These are phyloP conservation scores for Cyclophora albipunctata DNA, from an alignment of 2,888 invertebrate species.

Conservation along the genomic window DNA sequence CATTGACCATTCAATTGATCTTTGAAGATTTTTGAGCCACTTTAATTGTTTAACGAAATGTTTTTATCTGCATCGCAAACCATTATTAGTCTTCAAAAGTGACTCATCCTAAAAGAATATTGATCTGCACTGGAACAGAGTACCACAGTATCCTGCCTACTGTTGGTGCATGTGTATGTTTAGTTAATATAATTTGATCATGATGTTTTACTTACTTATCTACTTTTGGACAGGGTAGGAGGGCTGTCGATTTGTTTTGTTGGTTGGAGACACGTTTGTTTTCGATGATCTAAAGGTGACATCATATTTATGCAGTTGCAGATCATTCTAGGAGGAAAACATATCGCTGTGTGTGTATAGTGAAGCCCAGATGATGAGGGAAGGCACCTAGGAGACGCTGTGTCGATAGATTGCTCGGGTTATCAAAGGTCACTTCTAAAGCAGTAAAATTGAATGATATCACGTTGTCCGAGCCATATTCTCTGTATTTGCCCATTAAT, in stretches of 20 bases:
- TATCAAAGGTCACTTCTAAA: conserved; percentile 69
- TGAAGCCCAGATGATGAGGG: conserved; percentile 37
- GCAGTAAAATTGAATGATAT: conserved; percentile 74
- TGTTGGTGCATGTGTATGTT: no score
- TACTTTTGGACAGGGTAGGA: no score
- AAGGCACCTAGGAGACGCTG: conserved; percentile 58
- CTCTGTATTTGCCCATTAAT: conserved; percentile 67
- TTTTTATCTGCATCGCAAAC: conserved; percentile 9
- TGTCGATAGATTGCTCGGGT: conserved; percentile 58
- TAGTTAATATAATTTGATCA: no score
- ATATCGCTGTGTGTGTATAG: not conserved
- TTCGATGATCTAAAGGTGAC: no score
- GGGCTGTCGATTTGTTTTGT: no score
- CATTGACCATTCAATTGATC: conserved; percentile 65
- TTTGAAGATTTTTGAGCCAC: conserved; percentile 48
- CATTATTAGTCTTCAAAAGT: conserved; percentile 3
- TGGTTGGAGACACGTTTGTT: no score
- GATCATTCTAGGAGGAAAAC: no score
- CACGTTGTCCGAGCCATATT: conserved; percentile 59
- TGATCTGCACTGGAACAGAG: conserved; percentile 1
- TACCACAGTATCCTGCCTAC: no score
- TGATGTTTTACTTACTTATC: no score
- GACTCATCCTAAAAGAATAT: conserved; percentile 8
- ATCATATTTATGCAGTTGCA: no score
- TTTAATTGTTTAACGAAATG: conserved; percentile 23